Base-by-base conservation (phyloP, 2,888 invertebrate genomes). In the Cosmia pyralina region DNA sequence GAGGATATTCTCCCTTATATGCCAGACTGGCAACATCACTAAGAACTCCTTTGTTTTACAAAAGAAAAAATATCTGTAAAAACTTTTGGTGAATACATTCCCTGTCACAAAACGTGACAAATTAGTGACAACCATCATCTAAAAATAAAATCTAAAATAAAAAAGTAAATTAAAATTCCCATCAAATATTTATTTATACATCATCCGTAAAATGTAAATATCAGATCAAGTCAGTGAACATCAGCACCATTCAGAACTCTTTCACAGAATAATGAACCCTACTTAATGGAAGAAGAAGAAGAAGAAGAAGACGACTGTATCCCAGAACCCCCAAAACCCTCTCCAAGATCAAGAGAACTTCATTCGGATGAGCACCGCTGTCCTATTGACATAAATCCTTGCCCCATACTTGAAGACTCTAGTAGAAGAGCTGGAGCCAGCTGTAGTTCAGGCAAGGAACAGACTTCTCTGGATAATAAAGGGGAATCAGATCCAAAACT, bases 101-200 rank as follows among this genome's bases (percentile, higher is more conserved):
- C 8, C n/a, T 67, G 44, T 67, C 44, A 68, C 28, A 41, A 10
- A 44, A 44, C 5, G 5, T 68, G 68, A 22, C 67, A 69, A 38
- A 17, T 1, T 69, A 28, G 28, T 28, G 17, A 44, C 52, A 22
- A 34, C 15, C 7, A 3, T 13, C 41, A 44, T 41, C 2, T n/a
- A 10, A n/a, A 5, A 28, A 11, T 13, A 15, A 64, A 64, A 28
- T 48, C 8, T 13, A 15, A 64, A 64, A 28, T 48, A 48, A 19
- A 55, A 28, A 19, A 71, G 3, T 19, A 15, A 0, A 15, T n/a
- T 59, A 22, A 71, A 46, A 46, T 17, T 22, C 7, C 5, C 17
- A n/a, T 57, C 7, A 17, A 22, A 73, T 11, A 69, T 34, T 50
- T 72, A n/a, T 17, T 22, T 11, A 17, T 8, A 46, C 22, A 19